Conservation (phyloP, 2,888 invertebrate species). For the Harmothoe impar region DNA sequence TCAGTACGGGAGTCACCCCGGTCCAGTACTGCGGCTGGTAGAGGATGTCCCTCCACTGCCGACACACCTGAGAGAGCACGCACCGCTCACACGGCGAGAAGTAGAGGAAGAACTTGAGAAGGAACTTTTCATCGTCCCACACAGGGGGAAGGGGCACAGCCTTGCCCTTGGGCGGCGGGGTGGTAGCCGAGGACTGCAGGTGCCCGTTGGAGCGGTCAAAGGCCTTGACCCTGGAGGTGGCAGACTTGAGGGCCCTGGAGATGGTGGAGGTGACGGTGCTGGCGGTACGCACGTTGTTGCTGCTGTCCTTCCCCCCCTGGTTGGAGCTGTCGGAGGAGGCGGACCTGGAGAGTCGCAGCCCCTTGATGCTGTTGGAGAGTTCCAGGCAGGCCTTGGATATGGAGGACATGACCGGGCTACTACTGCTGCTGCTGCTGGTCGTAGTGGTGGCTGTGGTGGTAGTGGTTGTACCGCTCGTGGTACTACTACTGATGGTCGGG, state of each 20-base stretch:
- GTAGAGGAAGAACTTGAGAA: conserved; percentile 90
- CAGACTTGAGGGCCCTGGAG: conserved; percentile 70
- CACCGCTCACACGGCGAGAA: conserved; percentile 88
- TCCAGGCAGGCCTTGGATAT: conserved; percentile 82
- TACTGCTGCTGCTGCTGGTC: background rate
- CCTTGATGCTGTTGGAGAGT: conserved; percentile 82
- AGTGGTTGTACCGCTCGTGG: conserved; percentile 2
- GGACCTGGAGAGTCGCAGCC: conserved; percentile 76
- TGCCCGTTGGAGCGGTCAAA: conserved; percentile 65
- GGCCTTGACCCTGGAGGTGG: conserved; percentile 69
- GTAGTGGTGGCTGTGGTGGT: conserved; percentile 36
- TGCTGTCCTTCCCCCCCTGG: conserved; percentile 63
- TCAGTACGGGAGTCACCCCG: conserved; percentile 92
- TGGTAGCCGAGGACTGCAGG: background rate
- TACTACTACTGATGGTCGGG: background rate
- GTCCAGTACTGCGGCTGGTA: conserved; percentile 95
- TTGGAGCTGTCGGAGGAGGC: conserved; percentile 39
- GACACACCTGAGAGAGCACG: conserved; percentile 92
- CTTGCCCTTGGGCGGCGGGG: conserved; percentile 13
- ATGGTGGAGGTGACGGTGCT: conserved; percentile 69
- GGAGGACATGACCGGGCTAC: conserved; percentile 78
- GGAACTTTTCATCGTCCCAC: conserved; percentile 92
- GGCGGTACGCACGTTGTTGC: conserved; percentile 36
- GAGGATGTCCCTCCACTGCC: conserved; percentile 93
- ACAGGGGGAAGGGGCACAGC: conserved; percentile 66